A percentile compares a stretch with the other conserved stretches of the same genome.
Conservation (phyloP, 2,113 vertebrate genomes). For the Dipodomys stephensi region DNA sequence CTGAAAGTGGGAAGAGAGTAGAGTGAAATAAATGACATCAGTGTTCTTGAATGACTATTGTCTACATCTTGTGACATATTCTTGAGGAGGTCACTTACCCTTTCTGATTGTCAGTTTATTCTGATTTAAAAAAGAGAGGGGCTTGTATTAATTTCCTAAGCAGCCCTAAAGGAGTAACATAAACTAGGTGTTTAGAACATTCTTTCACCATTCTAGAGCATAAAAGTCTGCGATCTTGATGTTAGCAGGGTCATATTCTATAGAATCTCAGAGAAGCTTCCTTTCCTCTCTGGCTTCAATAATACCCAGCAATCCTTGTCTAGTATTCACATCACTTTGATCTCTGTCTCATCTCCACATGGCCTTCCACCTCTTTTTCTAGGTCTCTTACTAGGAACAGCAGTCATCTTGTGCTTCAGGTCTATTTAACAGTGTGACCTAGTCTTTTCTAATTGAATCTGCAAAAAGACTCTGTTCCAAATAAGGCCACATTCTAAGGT, state of each 20-base stretch:
- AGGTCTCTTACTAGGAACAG: not conserved
- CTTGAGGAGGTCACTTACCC: not conserved
- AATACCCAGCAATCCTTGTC: not conserved
- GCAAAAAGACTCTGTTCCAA: not conserved
- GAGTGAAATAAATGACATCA: not conserved
- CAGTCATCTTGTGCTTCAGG: not conserved
- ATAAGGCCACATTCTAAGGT: not conserved
- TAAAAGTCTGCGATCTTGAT: not conserved
- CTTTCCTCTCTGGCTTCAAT: not conserved
- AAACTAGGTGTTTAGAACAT: not conserved
- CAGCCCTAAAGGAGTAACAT: not conserved
- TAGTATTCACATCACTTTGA: rapidly evolving
- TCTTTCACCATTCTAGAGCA: not conserved
- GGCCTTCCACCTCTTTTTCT: rapidly evolving
- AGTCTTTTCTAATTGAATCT: not conserved
- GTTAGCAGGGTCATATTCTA: not conserved
- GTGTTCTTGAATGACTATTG: not conserved
- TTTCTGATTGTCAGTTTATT: not conserved
- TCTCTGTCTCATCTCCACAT: not conserved
- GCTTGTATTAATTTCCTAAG: not conserved
- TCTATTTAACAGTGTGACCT: not conserved
- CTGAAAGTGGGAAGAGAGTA: not conserved
- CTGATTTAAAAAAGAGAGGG: not conserved
- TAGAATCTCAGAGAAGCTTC: not conserved
- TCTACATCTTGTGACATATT: not conserved